These are phyloP conservation scores for Turdus rufiventris DNA, from an alignment of 2,113 vertebrate genomes.

Conservation along the genomic window DNA sequence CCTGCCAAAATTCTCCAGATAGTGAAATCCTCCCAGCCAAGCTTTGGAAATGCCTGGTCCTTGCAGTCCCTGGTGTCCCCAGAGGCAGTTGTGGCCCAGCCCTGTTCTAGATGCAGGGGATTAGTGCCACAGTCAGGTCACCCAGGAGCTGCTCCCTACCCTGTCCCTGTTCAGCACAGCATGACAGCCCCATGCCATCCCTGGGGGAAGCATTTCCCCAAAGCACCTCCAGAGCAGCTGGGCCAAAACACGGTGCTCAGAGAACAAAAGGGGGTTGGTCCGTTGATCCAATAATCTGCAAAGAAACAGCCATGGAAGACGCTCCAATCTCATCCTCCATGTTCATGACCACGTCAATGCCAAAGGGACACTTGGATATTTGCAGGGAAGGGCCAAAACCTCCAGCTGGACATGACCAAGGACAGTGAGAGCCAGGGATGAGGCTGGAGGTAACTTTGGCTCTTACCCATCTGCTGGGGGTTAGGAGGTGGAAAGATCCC, in stretches of 20 bases:
- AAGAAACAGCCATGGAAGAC: background rate
- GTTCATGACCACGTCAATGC: accelerated
- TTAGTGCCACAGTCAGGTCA: background rate
- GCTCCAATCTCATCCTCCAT: background rate
- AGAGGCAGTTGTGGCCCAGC: background rate
- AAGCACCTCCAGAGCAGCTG: background rate
- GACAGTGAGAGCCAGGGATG: background rate
- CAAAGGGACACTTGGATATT: background rate
- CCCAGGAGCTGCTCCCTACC: background rate
- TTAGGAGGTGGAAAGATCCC: background rate
- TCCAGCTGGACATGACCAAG: background rate
- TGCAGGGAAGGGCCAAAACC: background rate
- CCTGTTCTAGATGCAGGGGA: background rate
- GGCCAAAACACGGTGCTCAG: background rate
- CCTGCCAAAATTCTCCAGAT: accelerated
- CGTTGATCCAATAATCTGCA: background rate
- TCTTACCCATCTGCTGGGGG: background rate
- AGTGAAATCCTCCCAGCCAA: background rate
- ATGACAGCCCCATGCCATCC: background rate
- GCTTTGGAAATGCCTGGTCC: background rate
- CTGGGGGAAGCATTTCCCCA: background rate
- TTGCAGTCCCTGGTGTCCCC: background rate
- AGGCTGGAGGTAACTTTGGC: background rate
- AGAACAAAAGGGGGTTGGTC: background rate
- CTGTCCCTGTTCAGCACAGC: background rate